phyloP scores from a whole-genome alignment of 2,888 invertebrate species.

The Strigamia transsilvanica region DNA sequence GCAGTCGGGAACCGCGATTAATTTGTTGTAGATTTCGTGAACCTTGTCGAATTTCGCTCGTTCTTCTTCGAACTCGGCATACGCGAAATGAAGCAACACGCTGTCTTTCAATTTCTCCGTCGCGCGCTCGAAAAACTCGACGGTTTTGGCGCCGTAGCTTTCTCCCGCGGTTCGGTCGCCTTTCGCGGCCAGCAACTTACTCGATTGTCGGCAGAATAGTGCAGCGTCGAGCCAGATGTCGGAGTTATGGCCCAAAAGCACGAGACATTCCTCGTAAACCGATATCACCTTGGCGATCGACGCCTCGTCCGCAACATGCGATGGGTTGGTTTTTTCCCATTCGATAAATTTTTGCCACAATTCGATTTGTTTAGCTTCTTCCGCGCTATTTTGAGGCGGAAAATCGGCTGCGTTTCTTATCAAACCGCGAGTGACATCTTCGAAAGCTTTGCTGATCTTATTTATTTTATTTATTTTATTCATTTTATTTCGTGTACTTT shows the following conservation, averaged over 20 bases:
- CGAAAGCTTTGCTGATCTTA: no score
- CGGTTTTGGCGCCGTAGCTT: background rate
- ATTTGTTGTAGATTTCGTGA: background rate
- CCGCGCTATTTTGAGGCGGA: background rate
- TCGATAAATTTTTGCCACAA: background rate
- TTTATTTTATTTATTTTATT: no score
- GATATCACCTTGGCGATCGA: background rate
- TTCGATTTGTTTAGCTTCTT: background rate
- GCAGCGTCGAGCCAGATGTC: background rate
- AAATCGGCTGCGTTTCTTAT: background rate
- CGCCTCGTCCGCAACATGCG: background rate
- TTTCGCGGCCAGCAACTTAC: background rate
- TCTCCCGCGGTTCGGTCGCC: background rate
- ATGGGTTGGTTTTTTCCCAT: background rate
- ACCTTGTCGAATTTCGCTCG: background rate
- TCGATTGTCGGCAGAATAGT: background rate
- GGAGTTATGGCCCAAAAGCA: background rate
- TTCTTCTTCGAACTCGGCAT: background rate
- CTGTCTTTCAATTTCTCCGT: background rate
- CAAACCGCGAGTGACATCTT: background rate
- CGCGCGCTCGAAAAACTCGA: background rate
- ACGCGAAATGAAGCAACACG: background rate
- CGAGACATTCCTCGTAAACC: background rate
- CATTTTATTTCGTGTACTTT: no score
- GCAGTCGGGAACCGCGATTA: background rate